phyloP scores from a whole-genome alignment of 2,113 vertebrate species.

The Abramis brama region DNA sequence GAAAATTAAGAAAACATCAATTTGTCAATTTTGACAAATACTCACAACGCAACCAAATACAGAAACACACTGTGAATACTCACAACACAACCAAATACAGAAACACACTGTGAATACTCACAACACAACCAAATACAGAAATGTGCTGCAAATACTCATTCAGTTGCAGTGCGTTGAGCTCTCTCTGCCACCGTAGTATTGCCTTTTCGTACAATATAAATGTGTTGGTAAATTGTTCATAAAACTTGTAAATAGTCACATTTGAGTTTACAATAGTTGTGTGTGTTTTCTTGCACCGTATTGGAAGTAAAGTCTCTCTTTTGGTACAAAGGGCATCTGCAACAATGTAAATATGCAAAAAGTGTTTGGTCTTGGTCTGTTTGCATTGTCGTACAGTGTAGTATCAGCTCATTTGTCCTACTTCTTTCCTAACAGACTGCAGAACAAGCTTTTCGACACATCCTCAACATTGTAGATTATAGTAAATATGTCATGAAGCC shows the following conservation, averaged over 20 bases:
- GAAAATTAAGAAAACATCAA: too few species aligned
- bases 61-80: too few species aligned
- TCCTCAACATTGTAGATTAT: conserved; percentile 94
- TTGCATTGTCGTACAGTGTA: neutral
- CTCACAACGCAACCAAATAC: too few species aligned
- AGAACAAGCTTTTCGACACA: conserved; percentile 89
- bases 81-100: too few species aligned
- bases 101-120: too few species aligned
- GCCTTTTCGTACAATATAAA: too few species aligned
- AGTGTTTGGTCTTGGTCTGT: neutral
- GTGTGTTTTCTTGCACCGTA: neutral
- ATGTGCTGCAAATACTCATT: too few species aligned
- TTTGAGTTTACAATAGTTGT: neutral
- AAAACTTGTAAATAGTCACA: neutral
- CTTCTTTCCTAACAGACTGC: conserved; percentile 69
- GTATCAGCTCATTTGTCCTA: neutral
- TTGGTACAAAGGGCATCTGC: neutral
- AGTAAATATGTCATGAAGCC: conserved; percentile 96
- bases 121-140: too few species aligned
- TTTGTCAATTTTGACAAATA: too few species aligned
- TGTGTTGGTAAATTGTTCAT: neutral
- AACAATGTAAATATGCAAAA: neutral
- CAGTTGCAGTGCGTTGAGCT: too few species aligned
- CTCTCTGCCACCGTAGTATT: too few species aligned
- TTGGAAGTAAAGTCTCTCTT: neutral